Evolutionary conservation across 2,113 vertebrate genomes (phyloP).

Genomic region (Datnioides undecimradiatus): DNA sequence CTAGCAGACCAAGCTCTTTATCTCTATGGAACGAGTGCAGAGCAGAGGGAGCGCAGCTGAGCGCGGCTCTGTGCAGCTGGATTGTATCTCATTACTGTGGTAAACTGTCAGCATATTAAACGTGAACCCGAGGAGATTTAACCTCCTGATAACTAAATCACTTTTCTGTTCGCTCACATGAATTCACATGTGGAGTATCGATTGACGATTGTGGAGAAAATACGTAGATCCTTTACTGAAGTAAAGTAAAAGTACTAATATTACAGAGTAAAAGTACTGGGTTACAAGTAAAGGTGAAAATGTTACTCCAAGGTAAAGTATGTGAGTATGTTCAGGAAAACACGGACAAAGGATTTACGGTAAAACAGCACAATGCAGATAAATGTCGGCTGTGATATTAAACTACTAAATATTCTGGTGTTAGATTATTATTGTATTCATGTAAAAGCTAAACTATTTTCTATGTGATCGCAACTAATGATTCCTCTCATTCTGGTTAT

Average conservation of each 20-base stretch:
- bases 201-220: too few species aligned
- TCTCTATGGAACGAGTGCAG: slow-evolving; percentile 14
- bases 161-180: background rate
- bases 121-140: background rate
- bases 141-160: background rate
- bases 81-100: background rate
- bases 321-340: too few species aligned
- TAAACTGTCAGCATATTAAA: slow-evolving; percentile 13
- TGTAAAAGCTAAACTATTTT: background rate
- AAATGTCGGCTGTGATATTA: too few species aligned
- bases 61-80: slow-evolving; percentile 3
- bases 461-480: too few species aligned
- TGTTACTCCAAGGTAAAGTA: too few species aligned
- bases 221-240: background rate
- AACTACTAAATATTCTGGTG: too few species aligned
- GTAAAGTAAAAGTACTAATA: background rate
- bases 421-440: background rate
- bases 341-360: too few species aligned
- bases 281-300: too few species aligned
- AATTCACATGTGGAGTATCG: background rate
- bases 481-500: background rate
- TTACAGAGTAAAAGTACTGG: too few species aligned
- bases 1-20: slow-evolving; percentile 65
- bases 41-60: background rate
- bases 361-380: too few species aligned